Base-by-base conservation (phyloP, 2,888 invertebrate genomes). In the Parnassius smintheus region DNA sequence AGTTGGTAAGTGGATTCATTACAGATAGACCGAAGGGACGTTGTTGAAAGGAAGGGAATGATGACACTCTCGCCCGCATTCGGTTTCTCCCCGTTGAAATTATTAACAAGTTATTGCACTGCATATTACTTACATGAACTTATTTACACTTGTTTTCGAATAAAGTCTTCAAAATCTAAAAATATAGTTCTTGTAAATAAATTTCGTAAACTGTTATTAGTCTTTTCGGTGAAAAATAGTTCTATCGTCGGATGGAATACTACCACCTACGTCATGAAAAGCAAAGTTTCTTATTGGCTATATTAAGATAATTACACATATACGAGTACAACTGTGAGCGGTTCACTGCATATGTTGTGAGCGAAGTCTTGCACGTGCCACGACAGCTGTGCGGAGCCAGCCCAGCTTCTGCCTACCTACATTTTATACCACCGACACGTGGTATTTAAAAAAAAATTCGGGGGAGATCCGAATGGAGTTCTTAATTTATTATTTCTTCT, bases 351-450 rank as follows among this genome's bases (percentile, higher is more conserved):
- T 52, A 62, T 52, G 61, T 48, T 12, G 42, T 22, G 59, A 35
- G 44, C 42, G 13, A 45, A 46, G 53, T 44, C 53, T 13, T 44
- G 61, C 59, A 54, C 57, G 59, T 60, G 57, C 64, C 60, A 35
- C 57, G 45, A 56, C 60, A 57, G 56, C 60, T 60, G 60, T 41
- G 53, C 44, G 53, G 25, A 41, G 22, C 13, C 52, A 42, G 46
- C 12, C 53, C 48, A 42, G 41, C 25, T 18, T 57, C 44, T 13
- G 54, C 11, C 53, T 59, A 64, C 48, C 25, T 53, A 42, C 22
- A 18, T 46, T 35, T 35, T 52, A 35, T 46, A 59, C 13, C 51
- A 42, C 18, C 3, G 53, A 45, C 59, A 59, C 46, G 53, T 46
- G 46, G 13, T 46, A 35, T 59, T 46, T 25, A 51, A n/a, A 51